Percentiles rank a stretch among this genome's conserved stretches.
These are phyloP conservation scores for Lasius fuliginosus DNA, from an alignment of 2,888 invertebrate genomes.

Conservation along the genomic window DNA sequence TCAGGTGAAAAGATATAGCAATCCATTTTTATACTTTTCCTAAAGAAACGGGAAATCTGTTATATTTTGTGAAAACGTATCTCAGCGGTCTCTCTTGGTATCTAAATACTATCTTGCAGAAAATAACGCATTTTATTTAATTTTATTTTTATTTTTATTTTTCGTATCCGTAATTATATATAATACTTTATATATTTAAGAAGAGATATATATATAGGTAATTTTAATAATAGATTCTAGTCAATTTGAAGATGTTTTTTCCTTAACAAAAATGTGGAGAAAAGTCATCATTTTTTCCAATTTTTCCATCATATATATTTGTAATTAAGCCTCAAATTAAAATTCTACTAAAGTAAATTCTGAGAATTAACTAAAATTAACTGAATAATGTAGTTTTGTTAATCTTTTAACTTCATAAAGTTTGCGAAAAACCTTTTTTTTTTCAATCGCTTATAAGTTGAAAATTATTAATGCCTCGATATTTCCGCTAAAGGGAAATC, in stretches of 20 bases:
- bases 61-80: conserved; percentile 35
- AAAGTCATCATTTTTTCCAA: not conserved
- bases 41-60: conserved; percentile 37
- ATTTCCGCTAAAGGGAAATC: not conserved
- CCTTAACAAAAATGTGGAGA: not conserved
- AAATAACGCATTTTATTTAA: not conserved
- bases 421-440: not conserved
- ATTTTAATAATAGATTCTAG: too few species aligned
- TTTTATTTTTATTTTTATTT: conserved; percentile 13
- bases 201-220: not conserved
- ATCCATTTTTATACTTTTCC: conserved; percentile 32
- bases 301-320: too few species aligned
- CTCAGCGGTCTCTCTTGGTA: conserved; percentile 16
- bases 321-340: not conserved
- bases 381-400: not conserved
- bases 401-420: not conserved
- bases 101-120: conserved; percentile 1
- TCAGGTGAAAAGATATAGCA: conserved; percentile 39
- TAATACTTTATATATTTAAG: conserved; percentile 1
- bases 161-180: not conserved
- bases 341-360: not conserved
- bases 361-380: not conserved
- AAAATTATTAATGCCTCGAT: not conserved
- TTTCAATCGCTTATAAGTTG: not conserved
- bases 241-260: not conserved